These are phyloP conservation scores for Fratercula arctica DNA, from an alignment of 2,797 vertebrate genomes.

Conservation along the genomic window DNA sequence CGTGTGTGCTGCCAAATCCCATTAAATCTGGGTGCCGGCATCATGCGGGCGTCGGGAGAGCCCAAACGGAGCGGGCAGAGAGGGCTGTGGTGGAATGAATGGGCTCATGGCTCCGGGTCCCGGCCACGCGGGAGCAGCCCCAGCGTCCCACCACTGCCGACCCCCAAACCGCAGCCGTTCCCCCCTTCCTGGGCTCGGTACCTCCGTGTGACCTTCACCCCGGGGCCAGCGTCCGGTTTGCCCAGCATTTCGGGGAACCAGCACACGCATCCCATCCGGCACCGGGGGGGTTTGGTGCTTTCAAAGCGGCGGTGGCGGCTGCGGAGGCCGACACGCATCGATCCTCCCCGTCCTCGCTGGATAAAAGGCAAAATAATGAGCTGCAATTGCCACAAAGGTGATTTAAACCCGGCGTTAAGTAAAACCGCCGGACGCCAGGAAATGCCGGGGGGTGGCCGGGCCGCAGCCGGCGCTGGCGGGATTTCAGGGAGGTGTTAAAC, in stretches of 20 bases:
- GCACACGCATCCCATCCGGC: neutral
- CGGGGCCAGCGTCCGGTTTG: rapidly evolving
- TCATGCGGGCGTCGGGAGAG: neutral
- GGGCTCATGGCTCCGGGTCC: neutral
- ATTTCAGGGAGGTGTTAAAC: neutral
- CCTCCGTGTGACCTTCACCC: rapidly evolving
- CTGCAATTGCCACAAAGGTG: neutral
- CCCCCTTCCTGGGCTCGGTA: neutral
- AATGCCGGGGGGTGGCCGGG: neutral
- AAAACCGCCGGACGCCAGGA: neutral
- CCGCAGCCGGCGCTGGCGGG: neutral
- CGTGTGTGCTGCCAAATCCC: neutral
- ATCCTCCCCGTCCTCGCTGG: neutral
- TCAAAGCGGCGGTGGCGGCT: neutral
- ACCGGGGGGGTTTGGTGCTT: neutral
- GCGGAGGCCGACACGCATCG: neutral
- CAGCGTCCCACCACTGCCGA: rapidly evolving
- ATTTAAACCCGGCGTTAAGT: neutral
- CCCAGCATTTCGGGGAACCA: rapidly evolving
- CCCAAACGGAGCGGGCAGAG: constrained; percentile 27
- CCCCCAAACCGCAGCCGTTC: rapidly evolving
- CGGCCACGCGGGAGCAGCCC: neutral
- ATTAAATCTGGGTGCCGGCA: neutral
- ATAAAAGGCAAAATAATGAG: neutral
- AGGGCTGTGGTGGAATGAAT: constrained; percentile 50